A percentile compares a stretch with the other conserved stretches of the same genome.
Evolutionary conservation across 2,113 vertebrate genomes (phyloP).

Genomic region (Sisor rabdophorus): DNA sequence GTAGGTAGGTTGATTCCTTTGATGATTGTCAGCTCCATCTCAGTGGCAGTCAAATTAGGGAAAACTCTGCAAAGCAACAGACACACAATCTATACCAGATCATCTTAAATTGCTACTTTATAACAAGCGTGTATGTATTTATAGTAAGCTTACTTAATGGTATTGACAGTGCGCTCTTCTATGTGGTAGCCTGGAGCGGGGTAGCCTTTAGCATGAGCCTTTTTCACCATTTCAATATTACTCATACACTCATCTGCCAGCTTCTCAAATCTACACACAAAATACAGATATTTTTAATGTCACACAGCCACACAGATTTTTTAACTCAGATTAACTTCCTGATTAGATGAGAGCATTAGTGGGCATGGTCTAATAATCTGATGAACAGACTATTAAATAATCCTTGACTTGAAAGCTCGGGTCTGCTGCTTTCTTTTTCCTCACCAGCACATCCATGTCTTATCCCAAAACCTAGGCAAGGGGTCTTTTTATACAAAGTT

Average conservation of each 20-base stretch:
- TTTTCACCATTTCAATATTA: slow-evolving; percentile 77
- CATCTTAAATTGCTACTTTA: not conserved
- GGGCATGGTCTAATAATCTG: not conserved
- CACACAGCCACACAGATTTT: not conserved
- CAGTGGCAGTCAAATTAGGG: slow-evolving; percentile 73
- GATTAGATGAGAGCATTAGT: not conserved
- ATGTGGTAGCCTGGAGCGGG: slow-evolving; percentile 75
- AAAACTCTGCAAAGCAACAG: slow-evolving; percentile 65
- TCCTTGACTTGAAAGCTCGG: not conserved
- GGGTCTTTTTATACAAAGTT: too few species aligned
- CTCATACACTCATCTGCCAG: slow-evolving; percentile 77
- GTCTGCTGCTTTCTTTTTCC: not conserved
- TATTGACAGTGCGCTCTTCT: slow-evolving; percentile 83
- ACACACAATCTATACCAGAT: not conserved
- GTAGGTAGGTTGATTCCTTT: slow-evolving; percentile 78
- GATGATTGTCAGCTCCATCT: slow-evolving; percentile 77
- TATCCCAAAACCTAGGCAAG: too few species aligned
- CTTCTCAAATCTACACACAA: slow-evolving; percentile 73
- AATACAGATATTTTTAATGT: slow-evolving; percentile 8
- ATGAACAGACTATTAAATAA: not conserved
- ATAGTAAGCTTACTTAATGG: slow-evolving; percentile 80
- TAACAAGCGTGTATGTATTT: slow-evolving; percentile 41
- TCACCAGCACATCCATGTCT: not conserved
- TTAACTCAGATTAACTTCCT: not conserved
- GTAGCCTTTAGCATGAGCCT: slow-evolving; percentile 72